Evolutionary conservation across 2,797 vertebrate species (phyloP), one percentile per base, ranked within the genome.

Genomic region (Platyrinchus mystaceus): DNA sequence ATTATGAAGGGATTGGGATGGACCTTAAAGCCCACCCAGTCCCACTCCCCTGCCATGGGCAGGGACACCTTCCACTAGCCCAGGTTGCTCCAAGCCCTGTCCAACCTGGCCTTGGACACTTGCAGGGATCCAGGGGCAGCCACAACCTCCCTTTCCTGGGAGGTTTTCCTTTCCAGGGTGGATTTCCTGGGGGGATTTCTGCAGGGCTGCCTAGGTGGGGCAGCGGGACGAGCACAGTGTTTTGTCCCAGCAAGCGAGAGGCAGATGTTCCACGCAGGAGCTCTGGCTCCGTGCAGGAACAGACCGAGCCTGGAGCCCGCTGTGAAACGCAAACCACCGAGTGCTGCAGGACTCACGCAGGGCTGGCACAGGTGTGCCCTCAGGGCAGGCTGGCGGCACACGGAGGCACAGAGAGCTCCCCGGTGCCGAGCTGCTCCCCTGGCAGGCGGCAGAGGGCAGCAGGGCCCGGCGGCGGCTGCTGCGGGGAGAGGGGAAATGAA

Each of bases 401-500:
- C 3, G 46, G 34, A 6, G 56, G 34, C 56, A 36, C 56, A 12
- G 34, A 34, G n/a, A 24, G 36, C n/a, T 16, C 56, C 24, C 20
- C 58, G 24, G 27, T 9, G 10, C 58, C 17, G 58, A 37, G 36
- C 36, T 26, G 5, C 50, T 52, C 50, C 43, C 37, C 15, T 2
- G 12, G 18, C 3, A 36, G 75, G 87, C 93, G 4, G 85, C 82
- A 95, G 93, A 91, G 93, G 93, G 95, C 91, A 95, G 90, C 79
- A 95, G 79, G 84, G 87, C 60, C 37, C 6, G 3, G 41, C 41
- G 56, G 73, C 4, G 66, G 41, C 76, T 44, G 47, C 84, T 63
- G 23, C 3, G 4, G 52, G 28, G 56, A 55, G 49, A 84, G 27
- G 24, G 28, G 39, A 63, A 58, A 36, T 13, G 55, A 85, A 93